phyloP scores from a whole-genome alignment of 2,797 vertebrate genomes.

The Momotus momota region DNA sequence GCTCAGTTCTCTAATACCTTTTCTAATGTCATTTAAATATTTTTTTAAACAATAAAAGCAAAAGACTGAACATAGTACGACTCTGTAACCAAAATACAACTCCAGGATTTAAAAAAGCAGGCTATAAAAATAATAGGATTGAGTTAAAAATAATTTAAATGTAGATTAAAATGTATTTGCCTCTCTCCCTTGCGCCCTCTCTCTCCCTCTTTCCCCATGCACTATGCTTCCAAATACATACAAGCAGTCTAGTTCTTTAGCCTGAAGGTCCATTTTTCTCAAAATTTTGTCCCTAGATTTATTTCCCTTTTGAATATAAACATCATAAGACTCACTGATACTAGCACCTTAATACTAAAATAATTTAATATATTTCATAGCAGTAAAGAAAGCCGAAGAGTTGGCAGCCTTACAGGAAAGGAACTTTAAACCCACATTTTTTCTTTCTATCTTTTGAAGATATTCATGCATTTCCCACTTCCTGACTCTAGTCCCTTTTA shows the following conservation, averaged over 20 bases:
- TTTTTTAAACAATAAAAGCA: background rate
- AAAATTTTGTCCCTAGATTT: background rate
- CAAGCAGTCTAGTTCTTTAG: background rate
- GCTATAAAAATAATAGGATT: background rate
- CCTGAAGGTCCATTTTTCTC: background rate
- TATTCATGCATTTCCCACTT: background rate
- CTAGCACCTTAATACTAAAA: background rate
- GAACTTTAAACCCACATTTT: background rate
- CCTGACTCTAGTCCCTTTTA: background rate
- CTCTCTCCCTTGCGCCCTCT: background rate
- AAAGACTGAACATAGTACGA: background rate
- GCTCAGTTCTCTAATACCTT: fast-evolving
- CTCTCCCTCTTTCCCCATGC: background rate
- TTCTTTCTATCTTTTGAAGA: background rate
- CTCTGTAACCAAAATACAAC: background rate
- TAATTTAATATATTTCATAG: background rate
- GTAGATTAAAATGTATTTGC: background rate
- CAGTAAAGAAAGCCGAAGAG: background rate
- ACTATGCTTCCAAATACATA: background rate
- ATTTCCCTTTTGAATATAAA: slow-evolving; percentile 1
- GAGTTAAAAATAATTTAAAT: background rate
- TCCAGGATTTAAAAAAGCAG: background rate
- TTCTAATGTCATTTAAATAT: background rate
- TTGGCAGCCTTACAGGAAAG: background rate
- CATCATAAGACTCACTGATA: background rate